Conservation (phyloP, 2,888 invertebrate genomes). For the Xylota sylvarum region DNA sequence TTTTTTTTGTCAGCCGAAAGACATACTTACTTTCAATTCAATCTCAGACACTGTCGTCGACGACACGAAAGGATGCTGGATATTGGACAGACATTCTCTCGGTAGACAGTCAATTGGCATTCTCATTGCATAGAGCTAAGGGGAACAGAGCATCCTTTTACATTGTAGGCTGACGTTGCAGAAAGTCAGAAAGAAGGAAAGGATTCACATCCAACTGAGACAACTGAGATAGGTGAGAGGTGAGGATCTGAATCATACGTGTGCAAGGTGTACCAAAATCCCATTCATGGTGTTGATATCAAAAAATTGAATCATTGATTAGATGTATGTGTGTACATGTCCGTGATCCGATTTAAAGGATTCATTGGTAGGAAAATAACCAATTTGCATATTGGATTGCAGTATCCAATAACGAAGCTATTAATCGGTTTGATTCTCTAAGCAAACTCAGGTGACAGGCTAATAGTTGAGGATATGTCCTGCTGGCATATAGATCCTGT, state of each 20-base stretch:
- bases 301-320: conserved; percentile 69
- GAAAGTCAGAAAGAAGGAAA: conserved; percentile 3
- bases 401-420: conserved; percentile 49
- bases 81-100: conserved; percentile 64
- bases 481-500: conserved; percentile 17
- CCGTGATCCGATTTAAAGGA: conserved; percentile 38
- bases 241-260: conserved; percentile 21
- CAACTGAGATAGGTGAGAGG: too few species aligned
- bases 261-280: conserved; percentile 58
- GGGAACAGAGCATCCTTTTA: conserved; percentile 31
- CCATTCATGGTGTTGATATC: conserved; percentile 71
- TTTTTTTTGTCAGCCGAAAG: conserved; percentile 22
- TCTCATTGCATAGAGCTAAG: conserved; percentile 57
- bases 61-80: conserved; percentile 56
- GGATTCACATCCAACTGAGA: conserved; percentile 7
- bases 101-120: conserved; percentile 73
- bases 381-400: conserved; percentile 71
- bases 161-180: conserved; percentile 72
- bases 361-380: conserved; percentile 46
- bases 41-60: conserved; percentile 63
- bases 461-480: conserved; percentile 22
- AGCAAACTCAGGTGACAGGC: conserved; percentile 55
- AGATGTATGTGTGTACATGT: not conserved
- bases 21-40: conserved; percentile 64
- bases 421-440: conserved; percentile 36